phyloP scores from a whole-genome alignment of 1,140 invertebrate species.

The Zaprionus kolodkinae region DNA sequence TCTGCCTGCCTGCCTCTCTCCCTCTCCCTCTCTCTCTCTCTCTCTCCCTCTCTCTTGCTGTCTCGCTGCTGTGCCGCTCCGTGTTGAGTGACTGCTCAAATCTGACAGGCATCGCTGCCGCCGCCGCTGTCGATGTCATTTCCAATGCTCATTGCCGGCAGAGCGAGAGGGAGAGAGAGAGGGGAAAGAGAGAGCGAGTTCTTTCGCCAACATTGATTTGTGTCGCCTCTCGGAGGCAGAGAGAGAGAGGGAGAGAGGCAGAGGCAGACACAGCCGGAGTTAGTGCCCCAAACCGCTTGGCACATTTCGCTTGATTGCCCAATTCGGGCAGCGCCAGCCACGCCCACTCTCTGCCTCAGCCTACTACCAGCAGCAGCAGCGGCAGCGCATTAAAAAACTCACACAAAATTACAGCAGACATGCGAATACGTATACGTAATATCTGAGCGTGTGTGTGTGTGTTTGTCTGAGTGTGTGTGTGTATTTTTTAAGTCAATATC shows the following conservation, averaged over 20 bases:
- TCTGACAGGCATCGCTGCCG: constrained; percentile 52
- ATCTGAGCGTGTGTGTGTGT: constrained; percentile 12
- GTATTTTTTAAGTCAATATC: constrained; percentile 53
- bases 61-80: constrained; percentile 18
- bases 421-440: neutral
- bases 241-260: neutral
- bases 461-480: constrained; percentile 12
- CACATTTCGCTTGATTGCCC: constrained; percentile 76
- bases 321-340: constrained; percentile 57
- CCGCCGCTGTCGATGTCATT: constrained; percentile 35
- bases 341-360: constrained; percentile 12
- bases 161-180: neutral
- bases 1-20: too few relatives aligned
- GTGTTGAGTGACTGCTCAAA: constrained; percentile 70
- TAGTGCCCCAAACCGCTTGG: constrained; percentile 49
- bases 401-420: constrained; percentile 19
- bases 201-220: constrained; percentile 63
- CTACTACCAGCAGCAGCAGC: constrained; percentile 46
- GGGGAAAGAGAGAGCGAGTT: neutral
- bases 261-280: constrained; percentile 11
- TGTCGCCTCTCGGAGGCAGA: constrained; percentile 27
- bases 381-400: constrained; percentile 61
- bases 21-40: neutral
- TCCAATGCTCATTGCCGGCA: constrained; percentile 61
- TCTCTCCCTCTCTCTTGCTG: neutral